These are phyloP conservation scores for Dolichallabes microphthalmus DNA, from an alignment of 2,113 vertebrate genomes.

Conservation along the genomic window DNA sequence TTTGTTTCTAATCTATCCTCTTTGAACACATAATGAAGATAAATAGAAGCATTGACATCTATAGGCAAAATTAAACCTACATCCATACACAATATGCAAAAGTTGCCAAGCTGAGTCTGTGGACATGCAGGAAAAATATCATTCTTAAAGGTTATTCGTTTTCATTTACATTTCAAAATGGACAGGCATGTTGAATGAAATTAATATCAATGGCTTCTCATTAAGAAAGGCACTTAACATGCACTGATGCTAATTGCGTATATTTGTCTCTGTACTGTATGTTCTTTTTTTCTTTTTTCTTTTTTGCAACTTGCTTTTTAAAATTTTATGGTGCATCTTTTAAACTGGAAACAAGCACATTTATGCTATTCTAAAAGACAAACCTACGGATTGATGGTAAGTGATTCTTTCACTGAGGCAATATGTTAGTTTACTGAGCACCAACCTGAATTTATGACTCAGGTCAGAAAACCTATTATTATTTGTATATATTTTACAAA, in stretches of 20 bases:
- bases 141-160: slow-evolving; percentile 21
- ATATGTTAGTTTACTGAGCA: background rate
- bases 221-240: background rate
- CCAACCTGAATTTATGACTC: background rate
- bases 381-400: background rate
- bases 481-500: background rate
- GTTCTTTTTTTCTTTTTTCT: background rate
- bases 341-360: background rate
- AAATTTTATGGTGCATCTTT: background rate
- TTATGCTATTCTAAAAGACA: background rate
- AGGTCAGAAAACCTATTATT: background rate
- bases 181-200: background rate
- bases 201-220: background rate
- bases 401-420: background rate
- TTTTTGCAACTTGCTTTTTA: background rate
- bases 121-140: slow-evolving; percentile 1
- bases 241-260: background rate
- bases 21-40: slow-evolving; percentile 32
- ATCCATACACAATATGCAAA: slow-evolving; percentile 9
- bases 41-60: slow-evolving; percentile 25
- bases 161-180: slow-evolving; percentile 24
- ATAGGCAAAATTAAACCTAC: slow-evolving; percentile 31
- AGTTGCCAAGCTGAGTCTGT: slow-evolving; percentile 7
- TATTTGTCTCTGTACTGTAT: background rate
- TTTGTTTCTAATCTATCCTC: slow-evolving; percentile 31